Evolutionary conservation across 2,797 vertebrate species (phyloP).

Genomic region (Tenualosa thibaudeaui): DNA sequence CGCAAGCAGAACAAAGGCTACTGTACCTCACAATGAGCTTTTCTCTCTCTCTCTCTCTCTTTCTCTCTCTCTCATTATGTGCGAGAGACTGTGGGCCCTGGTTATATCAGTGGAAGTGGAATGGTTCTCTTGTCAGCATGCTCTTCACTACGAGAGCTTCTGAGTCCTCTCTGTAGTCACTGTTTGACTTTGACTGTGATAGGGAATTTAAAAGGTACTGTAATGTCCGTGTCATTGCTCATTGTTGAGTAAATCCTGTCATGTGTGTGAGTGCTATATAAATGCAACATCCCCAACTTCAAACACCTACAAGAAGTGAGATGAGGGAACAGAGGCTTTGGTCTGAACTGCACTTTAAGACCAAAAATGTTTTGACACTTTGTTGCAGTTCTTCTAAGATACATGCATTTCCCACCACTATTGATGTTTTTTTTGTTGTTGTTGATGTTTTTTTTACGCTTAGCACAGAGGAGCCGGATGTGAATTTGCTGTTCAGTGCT

Average conservation of each 20-base stretch:
- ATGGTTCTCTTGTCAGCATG: not conserved
- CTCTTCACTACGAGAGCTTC: not conserved
- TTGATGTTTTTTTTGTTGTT: not conserved
- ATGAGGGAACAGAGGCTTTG: not conserved
- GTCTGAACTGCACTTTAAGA: not conserved
- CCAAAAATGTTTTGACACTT: not conserved
- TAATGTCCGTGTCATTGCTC: not conserved
- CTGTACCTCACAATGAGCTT: constrained; percentile 22
- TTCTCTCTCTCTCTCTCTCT: not conserved
- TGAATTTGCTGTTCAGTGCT: constrained; percentile 14
- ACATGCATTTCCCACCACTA: not conserved
- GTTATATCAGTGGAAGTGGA: not conserved
- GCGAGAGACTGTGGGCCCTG: not conserved
- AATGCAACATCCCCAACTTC: not conserved
- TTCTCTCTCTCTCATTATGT: not conserved
- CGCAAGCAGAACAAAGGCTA: constrained; percentile 9
- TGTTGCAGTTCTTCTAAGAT: not conserved
- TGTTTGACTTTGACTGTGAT: not conserved
- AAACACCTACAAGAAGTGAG: not conserved
- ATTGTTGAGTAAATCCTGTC: constrained; percentile 5
- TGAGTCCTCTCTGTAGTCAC: not conserved
- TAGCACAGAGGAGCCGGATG: not conserved
- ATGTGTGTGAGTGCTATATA: not conserved
- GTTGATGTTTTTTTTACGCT: not conserved
- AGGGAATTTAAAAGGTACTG: not conserved